phyloP scores from a whole-genome alignment of 2,113 vertebrate genomes.

The Lota lota region DNA sequence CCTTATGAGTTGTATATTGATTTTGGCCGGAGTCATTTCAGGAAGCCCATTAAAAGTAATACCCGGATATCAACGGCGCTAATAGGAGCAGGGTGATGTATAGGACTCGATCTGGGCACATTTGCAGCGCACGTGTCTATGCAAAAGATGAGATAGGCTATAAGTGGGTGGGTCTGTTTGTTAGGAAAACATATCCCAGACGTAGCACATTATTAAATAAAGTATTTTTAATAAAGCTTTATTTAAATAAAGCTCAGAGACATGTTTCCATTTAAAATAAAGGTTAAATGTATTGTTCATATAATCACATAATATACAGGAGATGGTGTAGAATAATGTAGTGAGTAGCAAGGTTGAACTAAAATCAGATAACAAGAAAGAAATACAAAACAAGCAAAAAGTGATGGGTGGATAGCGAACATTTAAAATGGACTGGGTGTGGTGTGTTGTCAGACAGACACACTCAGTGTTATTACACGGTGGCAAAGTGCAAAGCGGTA shows the following conservation, averaged over 20 bases:
- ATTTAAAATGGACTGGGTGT: neutral
- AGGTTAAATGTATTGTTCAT: no score
- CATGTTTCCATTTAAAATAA: no score
- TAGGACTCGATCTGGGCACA: conserved; percentile 10
- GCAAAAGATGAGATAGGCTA: conserved; percentile 13
- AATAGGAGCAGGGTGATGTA: conserved; percentile 18
- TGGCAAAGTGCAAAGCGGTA: neutral
- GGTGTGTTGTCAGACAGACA: neutral
- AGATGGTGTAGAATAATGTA: no score
- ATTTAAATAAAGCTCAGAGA: no score
- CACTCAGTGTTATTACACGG: neutral
- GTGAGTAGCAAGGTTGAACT: no score
- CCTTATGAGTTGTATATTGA: conserved; percentile 37
- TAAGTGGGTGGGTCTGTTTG: neutral
- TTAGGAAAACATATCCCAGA: no score
- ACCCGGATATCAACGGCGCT: conserved; percentile 30
- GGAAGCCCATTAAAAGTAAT: conserved; percentile 42
- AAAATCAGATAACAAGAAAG: no score
- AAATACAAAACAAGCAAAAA: no score
- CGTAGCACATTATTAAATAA: no score
- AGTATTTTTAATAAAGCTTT: no score
- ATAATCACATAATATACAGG: no score
- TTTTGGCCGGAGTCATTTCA: conserved; percentile 48
- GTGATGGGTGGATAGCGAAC: no score
- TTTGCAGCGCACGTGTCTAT: conserved; percentile 7